Conservation (phyloP, 1,140 invertebrate genomes). For the Drosophila kohkoa region DNA sequence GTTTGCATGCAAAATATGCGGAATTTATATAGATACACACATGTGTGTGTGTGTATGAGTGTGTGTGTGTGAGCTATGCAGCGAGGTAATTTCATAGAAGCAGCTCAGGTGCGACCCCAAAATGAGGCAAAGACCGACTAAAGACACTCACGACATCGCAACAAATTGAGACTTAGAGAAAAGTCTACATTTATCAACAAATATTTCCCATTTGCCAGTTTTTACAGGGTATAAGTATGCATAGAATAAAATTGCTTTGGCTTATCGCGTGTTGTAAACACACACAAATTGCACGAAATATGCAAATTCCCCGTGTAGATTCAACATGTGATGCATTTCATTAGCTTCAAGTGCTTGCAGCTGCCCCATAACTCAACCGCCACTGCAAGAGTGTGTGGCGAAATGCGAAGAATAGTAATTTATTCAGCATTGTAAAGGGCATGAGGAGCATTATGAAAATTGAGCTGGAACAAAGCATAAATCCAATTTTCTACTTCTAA, state of each 20-base stretch:
- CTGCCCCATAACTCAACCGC: background rate
- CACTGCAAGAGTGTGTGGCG: background rate
- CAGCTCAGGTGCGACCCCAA: conserved; percentile 47
- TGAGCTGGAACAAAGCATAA: background rate
- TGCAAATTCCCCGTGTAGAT: conserved; percentile 50
- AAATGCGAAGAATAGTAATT: background rate
- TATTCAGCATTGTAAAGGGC: background rate
- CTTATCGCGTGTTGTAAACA: conserved; percentile 51
- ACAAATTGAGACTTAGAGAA: background rate
- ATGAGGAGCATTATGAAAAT: background rate
- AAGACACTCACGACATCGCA: background rate
- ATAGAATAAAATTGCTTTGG: conserved; percentile 51
- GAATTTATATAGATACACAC: conserved; percentile 25
- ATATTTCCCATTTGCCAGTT: background rate
- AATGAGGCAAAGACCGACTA: background rate
- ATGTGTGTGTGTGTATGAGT: background rate
- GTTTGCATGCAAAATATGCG: conserved; percentile 40
- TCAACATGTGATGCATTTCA: conserved; percentile 62
- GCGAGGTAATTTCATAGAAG: conserved; percentile 72
- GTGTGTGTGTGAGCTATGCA: conserved; percentile 18
- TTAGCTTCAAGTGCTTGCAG: conserved; percentile 43
- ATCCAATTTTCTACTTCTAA: no score
- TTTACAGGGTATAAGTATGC: conserved; percentile 35
- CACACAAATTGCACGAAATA: conserved; percentile 53
- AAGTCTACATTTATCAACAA: background rate